Percentiles rank a stretch among this genome's conserved stretches.
phyloP scores from a whole-genome alignment of 2,888 invertebrate genomes.

The Hanleya hanleyi region DNA sequence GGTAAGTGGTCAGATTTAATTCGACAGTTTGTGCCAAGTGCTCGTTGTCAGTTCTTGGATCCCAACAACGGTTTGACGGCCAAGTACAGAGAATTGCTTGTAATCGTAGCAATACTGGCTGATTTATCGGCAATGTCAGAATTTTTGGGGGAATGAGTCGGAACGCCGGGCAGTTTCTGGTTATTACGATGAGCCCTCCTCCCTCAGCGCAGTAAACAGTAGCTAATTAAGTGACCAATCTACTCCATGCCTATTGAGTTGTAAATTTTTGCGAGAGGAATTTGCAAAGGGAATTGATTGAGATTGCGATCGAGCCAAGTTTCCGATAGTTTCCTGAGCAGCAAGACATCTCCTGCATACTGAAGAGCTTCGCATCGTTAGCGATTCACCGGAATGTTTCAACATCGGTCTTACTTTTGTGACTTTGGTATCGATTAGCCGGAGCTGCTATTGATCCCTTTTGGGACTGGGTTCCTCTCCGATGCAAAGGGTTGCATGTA shows the following conservation, averaged over 20 bases:
- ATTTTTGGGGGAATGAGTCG: not conserved
- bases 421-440: not conserved
- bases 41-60: not conserved
- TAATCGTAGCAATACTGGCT: not conserved
- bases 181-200: not conserved
- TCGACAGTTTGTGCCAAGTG: not conserved
- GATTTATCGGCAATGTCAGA: not conserved
- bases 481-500: not conserved
- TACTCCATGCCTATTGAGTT: conserved; percentile 9
- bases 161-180: too few relatives aligned
- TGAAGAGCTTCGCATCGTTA: not conserved
- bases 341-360: not conserved
- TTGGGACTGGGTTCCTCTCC: not conserved
- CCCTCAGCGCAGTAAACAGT: conserved; percentile 4
- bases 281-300: not conserved
- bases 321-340: not conserved
- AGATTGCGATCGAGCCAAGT: not conserved
- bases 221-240: conserved; percentile 5
- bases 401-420: not conserved
- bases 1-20: not conserved
- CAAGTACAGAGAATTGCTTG: conserved; percentile 7
- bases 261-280: not conserved
- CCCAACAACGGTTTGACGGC: not conserved
- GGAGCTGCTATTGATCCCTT: not conserved
- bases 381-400: not conserved